phyloP scores from a whole-genome alignment of 2,797 vertebrate genomes.

The Hydrocynus forskahlii region DNA sequence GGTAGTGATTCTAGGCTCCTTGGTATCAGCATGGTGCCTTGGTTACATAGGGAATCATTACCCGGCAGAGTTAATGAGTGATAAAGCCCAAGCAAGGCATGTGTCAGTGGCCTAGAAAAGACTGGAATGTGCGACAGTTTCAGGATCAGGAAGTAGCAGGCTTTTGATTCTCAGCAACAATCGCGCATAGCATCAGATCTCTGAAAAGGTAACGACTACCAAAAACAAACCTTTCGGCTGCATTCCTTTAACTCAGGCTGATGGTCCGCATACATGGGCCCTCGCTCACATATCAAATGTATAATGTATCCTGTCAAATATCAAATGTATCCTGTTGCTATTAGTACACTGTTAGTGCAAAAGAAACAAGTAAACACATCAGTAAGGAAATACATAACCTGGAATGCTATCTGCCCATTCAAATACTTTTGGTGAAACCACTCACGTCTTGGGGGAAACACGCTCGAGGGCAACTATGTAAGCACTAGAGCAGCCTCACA shows the following conservation, averaged over 20 bases:
- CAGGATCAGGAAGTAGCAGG: constrained; percentile 55
- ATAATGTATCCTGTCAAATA: background rate
- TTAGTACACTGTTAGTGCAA: too few species aligned
- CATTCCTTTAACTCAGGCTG: constrained; percentile 16
- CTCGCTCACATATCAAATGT: too few species aligned
- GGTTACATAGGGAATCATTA: constrained; percentile 77
- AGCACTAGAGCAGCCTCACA: constrained; percentile 53
- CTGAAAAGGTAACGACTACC: background rate
- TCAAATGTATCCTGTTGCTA: background rate
- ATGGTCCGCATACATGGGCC: background rate
- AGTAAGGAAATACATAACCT: background rate
- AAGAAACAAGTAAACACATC: background rate
- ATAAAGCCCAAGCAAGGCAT: constrained; percentile 60
- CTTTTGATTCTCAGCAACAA: constrained; percentile 4
- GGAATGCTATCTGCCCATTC: background rate
- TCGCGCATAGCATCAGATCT: constrained; percentile 16
- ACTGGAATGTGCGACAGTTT: constrained; percentile 55
- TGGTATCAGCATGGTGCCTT: constrained; percentile 51
- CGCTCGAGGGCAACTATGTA: constrained; percentile 27
- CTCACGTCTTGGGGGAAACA: constrained; percentile 5
- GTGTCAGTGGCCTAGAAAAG: constrained; percentile 55
- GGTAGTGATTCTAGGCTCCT: background rate
- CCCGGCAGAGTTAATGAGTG: constrained; percentile 78
- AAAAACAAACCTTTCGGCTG: constrained; percentile 15
- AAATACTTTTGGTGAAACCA: constrained; percentile 12